Base-by-base conservation (phyloP, 2,888 invertebrate genomes). In the Oscheius sp. region DNA sequence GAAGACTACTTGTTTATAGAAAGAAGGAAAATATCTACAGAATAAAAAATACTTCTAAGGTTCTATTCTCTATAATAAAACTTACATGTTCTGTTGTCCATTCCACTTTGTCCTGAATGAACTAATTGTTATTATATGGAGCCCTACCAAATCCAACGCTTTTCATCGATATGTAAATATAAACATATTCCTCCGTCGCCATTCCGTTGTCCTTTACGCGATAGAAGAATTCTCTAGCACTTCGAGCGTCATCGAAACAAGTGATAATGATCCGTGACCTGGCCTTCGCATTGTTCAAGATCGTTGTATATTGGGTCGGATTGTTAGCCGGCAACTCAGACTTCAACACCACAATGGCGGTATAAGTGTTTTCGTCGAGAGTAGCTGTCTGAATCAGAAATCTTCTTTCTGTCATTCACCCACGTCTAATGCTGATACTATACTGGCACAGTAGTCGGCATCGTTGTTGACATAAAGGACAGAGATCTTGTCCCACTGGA, bases 211-310 rank as follows among this genome's bases (percentile, higher is more conserved):
- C 56, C 20, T 56, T 36, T 3, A 24, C 56, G 20, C 56, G 32
- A n/a, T 33, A 56, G 36, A 56, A 26, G 28, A 77, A 77, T 17
- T 50, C 61, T 30, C 77, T 69, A n/a, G 59, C 38, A 33, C 68
- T 57, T 14, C 51, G 38, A 20, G 54, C 45, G 24, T 65, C 63
- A 57, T 79, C 78, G 17, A 77, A 78, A 50, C 77, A 77, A 5
- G 72, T 33, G 12, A 77, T 20, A n/a, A 77, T 59, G 38, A 77
- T 45, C 38, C 64, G 17, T 0, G 64, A 64, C 12, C 64, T 32
- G 8, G 17, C n/a, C 17, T 51, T 49, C 1, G 50, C 51, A 0
- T 12, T 5, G 14, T 33, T 49, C 14, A 64, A 22, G 3, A 64
- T 28, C 3, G 4, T 17, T 2, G 49, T 51, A 20, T 64, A 64